These are phyloP conservation scores for Nanorana parkeri DNA, from an alignment of 2,113 vertebrate species.

Conservation along the genomic window DNA sequence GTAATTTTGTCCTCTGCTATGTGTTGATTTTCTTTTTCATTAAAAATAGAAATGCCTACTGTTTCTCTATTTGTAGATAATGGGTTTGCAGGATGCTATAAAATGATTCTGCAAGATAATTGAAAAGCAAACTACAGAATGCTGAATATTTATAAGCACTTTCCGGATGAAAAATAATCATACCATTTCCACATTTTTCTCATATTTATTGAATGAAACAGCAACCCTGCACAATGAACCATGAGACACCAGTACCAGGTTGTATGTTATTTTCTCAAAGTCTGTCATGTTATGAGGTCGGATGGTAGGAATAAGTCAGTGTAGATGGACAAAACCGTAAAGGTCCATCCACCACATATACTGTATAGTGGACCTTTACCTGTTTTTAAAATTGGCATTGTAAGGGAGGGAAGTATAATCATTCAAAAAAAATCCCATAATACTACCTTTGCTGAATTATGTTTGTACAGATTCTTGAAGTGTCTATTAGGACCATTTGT, in stretches of 20 bases:
- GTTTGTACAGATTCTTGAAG: too few species aligned
- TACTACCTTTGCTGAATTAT: too few species aligned
- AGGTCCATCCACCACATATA: too few species aligned
- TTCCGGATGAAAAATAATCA: conserved; percentile 40
- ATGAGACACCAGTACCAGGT: neutral
- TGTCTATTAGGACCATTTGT: too few species aligned
- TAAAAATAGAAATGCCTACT: conserved; percentile 25
- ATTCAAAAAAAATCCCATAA: too few species aligned
- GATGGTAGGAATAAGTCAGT: too few species aligned
- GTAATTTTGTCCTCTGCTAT: neutral
- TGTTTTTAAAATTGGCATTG: too few species aligned
- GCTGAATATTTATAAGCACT: conserved; percentile 46
- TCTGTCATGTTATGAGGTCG: too few species aligned
- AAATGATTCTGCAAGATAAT: conserved; percentile 44
- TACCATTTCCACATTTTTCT: conserved; percentile 33
- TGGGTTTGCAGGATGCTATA: conserved; percentile 10
- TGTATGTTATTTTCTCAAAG: too few species aligned
- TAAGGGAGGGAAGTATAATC: too few species aligned
- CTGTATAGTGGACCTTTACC: too few species aligned
- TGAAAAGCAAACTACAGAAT: conserved; percentile 29
- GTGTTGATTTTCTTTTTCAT: conserved; percentile 1
- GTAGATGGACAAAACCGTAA: too few species aligned
- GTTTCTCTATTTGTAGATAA: conserved; percentile 26
- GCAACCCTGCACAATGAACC: neutral
- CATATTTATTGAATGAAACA: conserved; percentile 7